Evolutionary conservation across 2,888 invertebrate genomes (phyloP).

Genomic region (Poecilus cupreus): DNA sequence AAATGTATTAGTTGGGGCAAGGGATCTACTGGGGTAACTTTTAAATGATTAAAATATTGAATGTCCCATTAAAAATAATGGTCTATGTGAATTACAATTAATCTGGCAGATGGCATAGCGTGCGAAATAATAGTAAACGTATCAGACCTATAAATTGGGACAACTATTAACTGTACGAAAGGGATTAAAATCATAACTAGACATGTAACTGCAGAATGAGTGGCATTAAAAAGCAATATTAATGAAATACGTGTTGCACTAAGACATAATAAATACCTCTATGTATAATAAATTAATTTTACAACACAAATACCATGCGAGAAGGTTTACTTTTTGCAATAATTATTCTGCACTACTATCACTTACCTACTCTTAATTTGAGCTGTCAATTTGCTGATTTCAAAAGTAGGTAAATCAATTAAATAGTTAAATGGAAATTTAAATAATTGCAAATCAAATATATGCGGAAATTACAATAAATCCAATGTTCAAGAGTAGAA

Average conservation of each 20-base stretch:
- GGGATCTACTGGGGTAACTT: no score
- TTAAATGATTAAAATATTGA: no score
- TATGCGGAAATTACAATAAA: constrained; percentile 51
- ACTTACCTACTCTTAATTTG: constrained; percentile 2
- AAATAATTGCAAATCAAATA: constrained; percentile 52
- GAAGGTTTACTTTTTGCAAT: not conserved
- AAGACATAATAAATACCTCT: not conserved
- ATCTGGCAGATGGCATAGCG: not conserved
- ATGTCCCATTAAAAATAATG: not conserved
- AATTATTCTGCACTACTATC: not conserved
- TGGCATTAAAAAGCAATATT: constrained; percentile 19
- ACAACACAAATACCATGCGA: not conserved
- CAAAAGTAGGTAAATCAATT: constrained; percentile 32
- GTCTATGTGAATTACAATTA: not conserved
- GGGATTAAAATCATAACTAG: constrained; percentile 18
- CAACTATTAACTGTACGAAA: constrained; percentile 4
- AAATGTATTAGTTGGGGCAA: no score
- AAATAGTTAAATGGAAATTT: constrained; percentile 48
- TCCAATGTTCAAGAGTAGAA: constrained; percentile 41
- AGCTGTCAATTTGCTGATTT: constrained; percentile 4
- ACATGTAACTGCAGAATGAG: constrained; percentile 1
- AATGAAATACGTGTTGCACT: constrained; percentile 3
- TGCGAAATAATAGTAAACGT: not conserved
- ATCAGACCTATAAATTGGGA: constrained; percentile 2
- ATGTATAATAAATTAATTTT: not conserved